Conservation (phyloP, 2,113 vertebrate genomes). For the Thamnaconus septentrionalis region DNA sequence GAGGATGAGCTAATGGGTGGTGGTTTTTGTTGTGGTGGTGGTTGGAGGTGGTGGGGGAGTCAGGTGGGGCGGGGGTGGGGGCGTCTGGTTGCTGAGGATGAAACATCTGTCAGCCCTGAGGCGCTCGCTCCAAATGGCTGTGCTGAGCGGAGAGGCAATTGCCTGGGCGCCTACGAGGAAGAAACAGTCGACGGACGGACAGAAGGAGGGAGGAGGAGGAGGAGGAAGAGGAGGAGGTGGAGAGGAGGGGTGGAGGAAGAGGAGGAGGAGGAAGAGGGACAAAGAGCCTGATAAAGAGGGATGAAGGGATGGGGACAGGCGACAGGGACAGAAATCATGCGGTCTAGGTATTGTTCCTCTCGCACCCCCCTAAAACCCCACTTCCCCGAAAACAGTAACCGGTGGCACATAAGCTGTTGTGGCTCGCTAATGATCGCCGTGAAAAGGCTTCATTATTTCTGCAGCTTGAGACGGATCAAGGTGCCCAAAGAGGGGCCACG, state of each 20-base stretch:
- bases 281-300: constrained; percentile 26
- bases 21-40: constrained; percentile 21
- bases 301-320: constrained; percentile 23
- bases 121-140: constrained; percentile 68
- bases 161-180: constrained; percentile 5
- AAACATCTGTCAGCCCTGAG: constrained; percentile 75
- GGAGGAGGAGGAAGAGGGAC: constrained; percentile 17
- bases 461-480: constrained; percentile 22
- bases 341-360: no score
- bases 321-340: constrained; percentile 19
- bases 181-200: not conserved
- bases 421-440: constrained; percentile 38
- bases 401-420: not conserved
- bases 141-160: constrained; percentile 21
- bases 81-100: not conserved
- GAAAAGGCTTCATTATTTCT: constrained; percentile 30
- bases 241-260: constrained; percentile 19
- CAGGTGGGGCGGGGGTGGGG: not conserved
- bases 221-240: constrained; percentile 19
- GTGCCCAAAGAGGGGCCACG: constrained; percentile 24
- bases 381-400: no score
- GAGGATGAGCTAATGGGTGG: constrained; percentile 36
- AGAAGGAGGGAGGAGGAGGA: not conserved
- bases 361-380: no score
- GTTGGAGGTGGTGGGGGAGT: not conserved